Evolutionary conservation across 2,113 vertebrate genomes (phyloP).

Genomic region (Anarrhichthys ocellatus): DNA sequence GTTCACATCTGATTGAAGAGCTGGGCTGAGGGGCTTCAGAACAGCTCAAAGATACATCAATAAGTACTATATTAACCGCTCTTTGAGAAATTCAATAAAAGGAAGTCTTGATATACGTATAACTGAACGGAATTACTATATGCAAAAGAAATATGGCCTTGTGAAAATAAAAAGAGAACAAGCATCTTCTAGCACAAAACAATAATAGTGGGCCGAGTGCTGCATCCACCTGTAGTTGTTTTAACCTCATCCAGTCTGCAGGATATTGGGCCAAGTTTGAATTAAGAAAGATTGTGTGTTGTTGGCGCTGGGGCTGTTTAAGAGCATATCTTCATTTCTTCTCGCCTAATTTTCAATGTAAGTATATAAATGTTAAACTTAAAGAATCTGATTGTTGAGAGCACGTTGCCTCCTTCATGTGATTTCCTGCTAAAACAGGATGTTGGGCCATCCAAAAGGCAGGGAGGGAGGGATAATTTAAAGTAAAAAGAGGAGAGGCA

Average conservation of each 20-base stretch:
- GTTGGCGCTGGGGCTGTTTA: background rate
- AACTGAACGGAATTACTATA: background rate
- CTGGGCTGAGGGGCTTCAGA: background rate
- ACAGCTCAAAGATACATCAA: background rate
- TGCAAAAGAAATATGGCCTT: background rate
- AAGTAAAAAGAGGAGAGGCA: background rate
- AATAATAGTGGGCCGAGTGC: background rate
- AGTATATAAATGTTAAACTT: background rate
- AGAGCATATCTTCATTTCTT: background rate
- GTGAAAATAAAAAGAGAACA: background rate
- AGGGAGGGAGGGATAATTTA: constrained; percentile 8
- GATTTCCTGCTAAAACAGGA: constrained; percentile 12
- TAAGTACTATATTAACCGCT: background rate
- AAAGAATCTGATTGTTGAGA: background rate
- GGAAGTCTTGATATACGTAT: background rate
- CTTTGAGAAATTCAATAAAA: background rate
- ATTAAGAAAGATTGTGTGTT: background rate
- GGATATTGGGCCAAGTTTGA: background rate
- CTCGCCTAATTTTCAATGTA: background rate
- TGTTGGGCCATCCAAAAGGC: background rate
- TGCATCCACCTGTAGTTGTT: background rate
- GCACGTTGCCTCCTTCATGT: background rate
- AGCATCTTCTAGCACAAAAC: background rate
- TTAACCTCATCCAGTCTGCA: background rate
- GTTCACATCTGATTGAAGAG: constrained; percentile 12